Base-by-base conservation (phyloP, 2,113 vertebrate genomes). In the Thryonomys swinderianus region DNA sequence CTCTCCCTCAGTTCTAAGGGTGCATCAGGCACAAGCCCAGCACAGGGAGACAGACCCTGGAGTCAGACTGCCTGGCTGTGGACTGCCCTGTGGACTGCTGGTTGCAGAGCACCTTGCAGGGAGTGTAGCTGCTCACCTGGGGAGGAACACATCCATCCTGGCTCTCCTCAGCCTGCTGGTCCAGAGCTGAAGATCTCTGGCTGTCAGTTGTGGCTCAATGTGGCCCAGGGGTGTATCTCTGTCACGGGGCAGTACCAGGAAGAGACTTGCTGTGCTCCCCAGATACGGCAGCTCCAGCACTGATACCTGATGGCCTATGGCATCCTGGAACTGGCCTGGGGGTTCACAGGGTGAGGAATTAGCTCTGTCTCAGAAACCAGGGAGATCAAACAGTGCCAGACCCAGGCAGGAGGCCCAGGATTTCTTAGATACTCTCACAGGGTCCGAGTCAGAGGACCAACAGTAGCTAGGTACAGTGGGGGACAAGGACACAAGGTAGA, bases 121-220 rank as follows among this genome's bases (percentile, higher is more conserved):
- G 2, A 12, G 7, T 9, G 1, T 32, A 14, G 21, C 40, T 45
- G 14, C 92, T 98, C 91, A 99, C 99, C 99, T 99, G 32, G 99
- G 99, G 7, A 99, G 98, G 96, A 99, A 99, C 91, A 99, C 87
- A 48, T 99, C 99, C 98, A 99, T 99, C 96, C 99, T 99, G 59
- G 86, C 98, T 95, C 98, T 98, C 62, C 98, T 99, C 74, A 99
- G 98, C 91, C 98, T 98, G 21, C 88, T 97, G 69, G 98, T 97
- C 99, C 99, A 99, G 85, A 98, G 45, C 7, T 96, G 97, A 95
- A 99, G 92, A 83, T 97, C 98, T 81, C 97, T 98, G 34, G 98
- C 97, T 40, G 98, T 99, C 95, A 99, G 98, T 69, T 99, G 98
- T 45, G 98, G 79, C 96, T 99, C 99, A 4, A 98, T 97, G 18